phyloP scores from a whole-genome alignment of 2,113 vertebrate species.

The Corythornis cristatus region DNA sequence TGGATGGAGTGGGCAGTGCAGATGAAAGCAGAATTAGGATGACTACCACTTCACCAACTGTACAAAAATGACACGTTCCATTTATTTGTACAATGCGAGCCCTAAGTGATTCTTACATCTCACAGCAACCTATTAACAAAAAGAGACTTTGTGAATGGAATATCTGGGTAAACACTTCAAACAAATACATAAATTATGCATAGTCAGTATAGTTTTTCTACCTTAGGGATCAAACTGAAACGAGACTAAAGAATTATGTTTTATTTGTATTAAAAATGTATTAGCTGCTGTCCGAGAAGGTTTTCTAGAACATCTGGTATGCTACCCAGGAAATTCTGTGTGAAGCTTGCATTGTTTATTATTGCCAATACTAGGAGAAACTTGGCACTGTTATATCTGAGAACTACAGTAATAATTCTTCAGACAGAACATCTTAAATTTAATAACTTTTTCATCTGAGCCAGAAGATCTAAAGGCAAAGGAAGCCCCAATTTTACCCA shows the following conservation, averaged over 20 bases:
- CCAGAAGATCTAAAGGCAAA: slow-evolving; percentile 43
- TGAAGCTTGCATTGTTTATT: slow-evolving; percentile 50
- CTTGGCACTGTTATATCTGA: slow-evolving; percentile 7
- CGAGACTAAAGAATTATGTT: slow-evolving; percentile 23
- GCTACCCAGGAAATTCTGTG: slow-evolving; percentile 58
- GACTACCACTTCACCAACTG: neutral
- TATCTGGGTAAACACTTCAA: slow-evolving; percentile 49
- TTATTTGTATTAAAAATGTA: slow-evolving; percentile 72
- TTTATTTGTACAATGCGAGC: slow-evolving; percentile 12
- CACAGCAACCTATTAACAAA: slow-evolving; percentile 24
- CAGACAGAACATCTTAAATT: slow-evolving; percentile 63
- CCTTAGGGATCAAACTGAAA: slow-evolving; percentile 50
- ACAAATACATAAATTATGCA: slow-evolving; percentile 64
- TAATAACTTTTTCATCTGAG: slow-evolving; percentile 47
- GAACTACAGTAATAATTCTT: slow-evolving; percentile 42
- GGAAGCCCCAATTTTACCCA: slow-evolving; percentile 38
- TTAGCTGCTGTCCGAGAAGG: slow-evolving; percentile 50
- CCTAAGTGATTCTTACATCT: slow-evolving; percentile 22
- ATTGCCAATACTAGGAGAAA: slow-evolving; percentile 44
- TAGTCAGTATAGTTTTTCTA: slow-evolving; percentile 12
- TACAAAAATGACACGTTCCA: neutral
- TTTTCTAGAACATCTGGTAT: slow-evolving; percentile 62
- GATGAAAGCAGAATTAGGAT: neutral
- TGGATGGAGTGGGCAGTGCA: neutral
- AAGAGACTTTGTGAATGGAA: slow-evolving; percentile 44